Evolutionary conservation across 2,888 invertebrate species (phyloP).

Genomic region (Odontothrips loti): DNA sequence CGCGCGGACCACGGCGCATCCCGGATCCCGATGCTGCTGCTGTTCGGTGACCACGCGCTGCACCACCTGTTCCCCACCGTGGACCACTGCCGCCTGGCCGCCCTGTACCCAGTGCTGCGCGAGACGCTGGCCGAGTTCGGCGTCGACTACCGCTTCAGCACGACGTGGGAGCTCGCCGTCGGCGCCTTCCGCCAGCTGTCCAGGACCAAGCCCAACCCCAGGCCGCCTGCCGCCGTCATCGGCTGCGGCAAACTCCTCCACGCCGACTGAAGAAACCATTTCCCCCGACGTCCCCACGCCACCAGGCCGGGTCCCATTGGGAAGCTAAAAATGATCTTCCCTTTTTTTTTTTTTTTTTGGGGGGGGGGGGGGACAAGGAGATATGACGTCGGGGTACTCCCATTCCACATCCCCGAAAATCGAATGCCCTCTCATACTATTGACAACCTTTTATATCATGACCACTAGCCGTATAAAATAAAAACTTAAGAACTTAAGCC

Average conservation of each 20-base stretch:
- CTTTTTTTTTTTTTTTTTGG: too few species aligned
- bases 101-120: slow-evolving; percentile 59
- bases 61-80: slow-evolving; percentile 79
- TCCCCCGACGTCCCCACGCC: too few species aligned
- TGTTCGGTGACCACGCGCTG: slow-evolving; percentile 72
- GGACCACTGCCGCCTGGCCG: slow-evolving; percentile 67
- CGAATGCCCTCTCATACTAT: too few species aligned
- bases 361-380: too few species aligned
- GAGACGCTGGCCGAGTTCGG: slow-evolving; percentile 63
- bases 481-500: too few species aligned
- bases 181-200: slow-evolving; percentile 63
- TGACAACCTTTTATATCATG: too few species aligned
- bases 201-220: slow-evolving; percentile 48
- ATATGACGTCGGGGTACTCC: too few species aligned
- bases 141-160: slow-evolving; percentile 48
- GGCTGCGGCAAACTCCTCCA: neutral
- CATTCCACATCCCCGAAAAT: too few species aligned
- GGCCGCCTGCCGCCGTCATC: neutral
- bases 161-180: slow-evolving; percentile 58
- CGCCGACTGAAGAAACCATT: neutral
- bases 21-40: slow-evolving; percentile 62
- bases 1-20: slow-evolving; percentile 62
- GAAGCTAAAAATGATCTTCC: too few species aligned
- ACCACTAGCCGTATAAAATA: too few species aligned
- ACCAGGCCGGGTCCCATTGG: too few species aligned